Evolutionary conservation across 2,888 invertebrate species (phyloP).

Genomic region (Boloria selene): DNA sequence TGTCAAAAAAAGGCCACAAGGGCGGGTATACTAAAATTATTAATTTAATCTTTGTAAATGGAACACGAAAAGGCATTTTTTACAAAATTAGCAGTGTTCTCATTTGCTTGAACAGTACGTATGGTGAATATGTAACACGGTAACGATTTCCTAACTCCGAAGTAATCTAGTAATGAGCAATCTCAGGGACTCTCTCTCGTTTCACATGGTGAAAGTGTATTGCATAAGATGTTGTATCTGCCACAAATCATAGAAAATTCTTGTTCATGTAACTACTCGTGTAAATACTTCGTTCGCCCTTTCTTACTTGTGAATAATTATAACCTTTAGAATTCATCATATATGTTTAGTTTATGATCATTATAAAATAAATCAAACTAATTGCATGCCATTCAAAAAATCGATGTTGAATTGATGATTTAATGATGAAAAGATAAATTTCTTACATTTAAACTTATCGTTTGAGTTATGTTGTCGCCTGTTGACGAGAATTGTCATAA

Average conservation of each 20-base stretch:
- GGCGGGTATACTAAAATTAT: constrained; percentile 4
- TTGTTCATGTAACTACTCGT: constrained; percentile 6
- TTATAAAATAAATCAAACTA: no score
- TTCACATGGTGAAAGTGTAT: constrained; percentile 73
- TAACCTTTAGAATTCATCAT: background rate
- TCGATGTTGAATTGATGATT: no score
- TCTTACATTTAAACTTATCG: no score
- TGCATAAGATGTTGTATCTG: constrained; percentile 68
- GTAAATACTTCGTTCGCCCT: constrained; percentile 18
- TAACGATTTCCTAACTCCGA: constrained; percentile 69
- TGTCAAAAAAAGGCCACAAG: background rate
- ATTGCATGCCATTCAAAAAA: no score
- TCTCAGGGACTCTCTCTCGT: constrained; percentile 73
- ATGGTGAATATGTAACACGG: constrained; percentile 63
- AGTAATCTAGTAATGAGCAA: constrained; percentile 77
- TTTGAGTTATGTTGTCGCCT: no score
- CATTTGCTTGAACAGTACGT: constrained; percentile 6
- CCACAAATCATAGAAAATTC: constrained; percentile 56
- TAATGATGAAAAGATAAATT: no score
- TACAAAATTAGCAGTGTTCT: constrained; percentile 16
- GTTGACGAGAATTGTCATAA: no score
- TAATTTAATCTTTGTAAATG: constrained; percentile 7
- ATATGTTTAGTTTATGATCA: no score
- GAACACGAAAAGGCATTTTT: constrained; percentile 9
- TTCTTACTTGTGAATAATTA: constrained; percentile 2